Evolutionary conservation across 1,140 invertebrate species (phyloP), one percentile per base, ranked within the genome.

Genomic region (Caenorhabditis inopinata): DNA sequence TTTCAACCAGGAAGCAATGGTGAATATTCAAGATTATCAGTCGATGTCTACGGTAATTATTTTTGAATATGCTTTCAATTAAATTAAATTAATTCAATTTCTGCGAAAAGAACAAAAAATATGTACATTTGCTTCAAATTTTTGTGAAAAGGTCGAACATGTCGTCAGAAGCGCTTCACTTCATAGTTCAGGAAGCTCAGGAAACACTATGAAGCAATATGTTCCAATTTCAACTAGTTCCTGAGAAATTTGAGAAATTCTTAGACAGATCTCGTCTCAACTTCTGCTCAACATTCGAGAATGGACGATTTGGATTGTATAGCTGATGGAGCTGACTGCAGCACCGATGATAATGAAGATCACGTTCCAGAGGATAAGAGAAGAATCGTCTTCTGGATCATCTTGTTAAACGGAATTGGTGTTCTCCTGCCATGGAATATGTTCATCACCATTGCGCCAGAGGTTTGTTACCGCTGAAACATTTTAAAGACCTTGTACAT

Each of bases 401-500:
- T 80, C 32, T 27, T 80, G 16, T 23, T 80, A 7, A 80, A 80
- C 58, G 79, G 79, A 74, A 58, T 80, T 18, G 79, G 79, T 32
- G 79, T 80, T 16, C 49, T 80, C 27, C 32, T 80, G 25, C 79
- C 79, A 25, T 80, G 79, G 79, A 80, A 80, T 76, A 80, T 80
- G 79, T 80, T 80, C 18, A 80, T 80, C 46, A 80, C 79, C 5
- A 80, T 80, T 27, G 79, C 79, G 4, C 79, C 79, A 2, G 16
- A 80, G 21, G 79, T 80, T n/a, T 2, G 76, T 38, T 7, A 38
- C n/a, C n/a, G n/a, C n/a, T n/a, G n/a, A n/a, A n/a, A n/a, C n/a
- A n/a, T n/a, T n/a, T n/a, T n/a, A n/a, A n/a, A n/a, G n/a, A n/a
- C n/a, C n/a, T n/a, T n/a, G n/a, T n/a, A n/a, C n/a, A n/a, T 53